phyloP scores from a whole-genome alignment of 2,113 vertebrate species.

The Aplodontia rufa region DNA sequence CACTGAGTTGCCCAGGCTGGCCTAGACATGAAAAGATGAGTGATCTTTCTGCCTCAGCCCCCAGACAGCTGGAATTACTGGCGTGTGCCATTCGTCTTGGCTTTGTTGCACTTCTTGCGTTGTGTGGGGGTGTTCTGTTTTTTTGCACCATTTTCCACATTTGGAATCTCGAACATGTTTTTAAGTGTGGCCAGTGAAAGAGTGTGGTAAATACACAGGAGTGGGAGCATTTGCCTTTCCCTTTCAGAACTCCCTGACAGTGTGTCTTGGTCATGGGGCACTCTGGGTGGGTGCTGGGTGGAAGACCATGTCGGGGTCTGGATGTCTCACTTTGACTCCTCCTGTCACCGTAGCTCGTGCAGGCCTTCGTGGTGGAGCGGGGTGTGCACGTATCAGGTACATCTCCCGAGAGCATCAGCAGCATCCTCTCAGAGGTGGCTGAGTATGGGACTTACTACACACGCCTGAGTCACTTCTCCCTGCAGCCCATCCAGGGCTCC shows the following conservation, averaged over 20 bases:
- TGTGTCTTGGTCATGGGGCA: not conserved
- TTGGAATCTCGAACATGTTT: not conserved
- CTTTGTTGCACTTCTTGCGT: accelerated
- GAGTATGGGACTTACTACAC: conserved; percentile 94
- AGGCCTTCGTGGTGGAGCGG: conserved; percentile 91
- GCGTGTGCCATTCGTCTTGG: too few relatives aligned
- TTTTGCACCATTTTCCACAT: accelerated
- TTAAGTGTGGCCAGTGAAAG: not conserved
- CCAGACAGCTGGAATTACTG: too few relatives aligned
- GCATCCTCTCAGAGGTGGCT: conserved; percentile 91
- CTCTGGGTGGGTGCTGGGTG: not conserved
- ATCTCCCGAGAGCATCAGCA: conserved; percentile 93
- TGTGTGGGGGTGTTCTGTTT: not conserved
- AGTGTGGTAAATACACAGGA: not conserved
- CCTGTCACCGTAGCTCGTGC: conserved; percentile 80
- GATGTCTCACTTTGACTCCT: not conserved
- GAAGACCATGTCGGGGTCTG: too few relatives aligned
- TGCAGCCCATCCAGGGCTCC: conserved; percentile 88
- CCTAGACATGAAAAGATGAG: too few relatives aligned
- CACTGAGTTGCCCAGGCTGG: not conserved
- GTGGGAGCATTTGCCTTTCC: not conserved
- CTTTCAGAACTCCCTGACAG: not conserved
- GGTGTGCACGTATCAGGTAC: conserved; percentile 94
- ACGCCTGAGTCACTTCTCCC: conserved; percentile 93
- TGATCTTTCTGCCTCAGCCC: not conserved